Base-by-base conservation (phyloP, 2,797 vertebrate species). In the Eulemur albifrons region DNA sequence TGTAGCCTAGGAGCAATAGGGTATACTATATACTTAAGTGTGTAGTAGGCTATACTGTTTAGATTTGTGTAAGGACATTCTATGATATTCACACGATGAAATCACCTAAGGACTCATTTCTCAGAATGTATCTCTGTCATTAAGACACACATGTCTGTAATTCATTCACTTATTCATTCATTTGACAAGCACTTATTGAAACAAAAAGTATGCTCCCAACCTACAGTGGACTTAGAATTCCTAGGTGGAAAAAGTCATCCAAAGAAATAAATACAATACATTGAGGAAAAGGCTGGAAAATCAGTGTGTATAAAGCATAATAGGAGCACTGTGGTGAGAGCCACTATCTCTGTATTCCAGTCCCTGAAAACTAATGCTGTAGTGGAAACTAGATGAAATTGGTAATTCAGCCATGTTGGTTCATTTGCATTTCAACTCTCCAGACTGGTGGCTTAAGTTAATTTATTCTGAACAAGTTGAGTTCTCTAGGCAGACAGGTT, bases 391-490 rank as follows among this genome's bases (percentile, higher is more conserved):
- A 80, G 73, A 48, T 25, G 27, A 43, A 72, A 85, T 18, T 38
- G 21, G 40, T 52, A 45, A 76, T 57, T 10, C 9, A 50, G 61
- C 67, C 88, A 59, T 72, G 15, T 30, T 88, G 77, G n/a, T 38
- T 94, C 45, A 88, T 96, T 95, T 97, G 61, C 91, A 83, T 96
- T 88, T 79, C 38, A 52, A 4, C 83, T 93, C 63, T 89, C 87
- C 11, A 15, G 82, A 80, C 65, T 94, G 90, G 65, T 94, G 80
- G 48, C 80, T 95, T 69, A 84, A 80, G 35, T 82, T 96, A 90
- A 95, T 97, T 82, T 95, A 96, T 97, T 97, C 85, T 54, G 77
- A 87, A 57, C 48, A 84, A 93, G 91, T 84, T 94, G 80, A 88
- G 54, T 76, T 97, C 92, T 96, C 82, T 45, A 69, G 91, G 91